Evolutionary conservation across 2,888 invertebrate genomes (phyloP), one percentile per base, ranked within the genome.

Genomic region (Acrobasis repandana): DNA sequence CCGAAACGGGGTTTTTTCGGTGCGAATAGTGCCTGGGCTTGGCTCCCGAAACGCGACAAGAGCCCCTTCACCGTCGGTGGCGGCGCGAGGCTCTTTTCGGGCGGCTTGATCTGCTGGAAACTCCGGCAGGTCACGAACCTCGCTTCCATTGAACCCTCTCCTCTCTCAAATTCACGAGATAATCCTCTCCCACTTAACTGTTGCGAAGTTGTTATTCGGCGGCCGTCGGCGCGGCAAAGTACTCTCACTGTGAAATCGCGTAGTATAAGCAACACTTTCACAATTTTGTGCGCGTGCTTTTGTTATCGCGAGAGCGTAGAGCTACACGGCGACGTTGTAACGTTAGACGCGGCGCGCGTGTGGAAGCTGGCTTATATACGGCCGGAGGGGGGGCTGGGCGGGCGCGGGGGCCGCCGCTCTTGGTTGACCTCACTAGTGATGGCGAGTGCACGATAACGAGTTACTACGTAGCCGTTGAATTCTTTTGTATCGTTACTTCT

Each of bases 121-220:
- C 92, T 92, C 84, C 92, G 91, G 85, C 93, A 93, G 72, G 88
- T 90, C 80, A 93, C 93, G 88, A 92, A 93, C 88, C 92, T 92
- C 83, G 93, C 92, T 92, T 93, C 93, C 93, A 93, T 93, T 90
- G 92, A 92, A 90, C 87, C 82, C 86, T 85, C 77, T 84, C 82
- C 83, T 81, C 70, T 74, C 81, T 82, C 80, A 75, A 73, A 79
- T 82, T 76, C 71, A 78, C 79, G 76, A 87, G 80, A 83, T 76
- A 81, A 90, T 84, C 78, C 78, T 80, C 80, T 78, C 75, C 80
- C 80, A 86, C 85, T 85, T 73, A 63, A 77, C 73, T 75, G 71
- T 73, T 71, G 64, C 65, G 59, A 64, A 67, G 68, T 71, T 74
- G 74, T 61, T 67, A 60, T 74, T 68, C 70, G 72, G 72, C 69